Base-by-base conservation (phyloP, 64 coral and sea anemone genomes). In the Acropora tenuis region DNA sequence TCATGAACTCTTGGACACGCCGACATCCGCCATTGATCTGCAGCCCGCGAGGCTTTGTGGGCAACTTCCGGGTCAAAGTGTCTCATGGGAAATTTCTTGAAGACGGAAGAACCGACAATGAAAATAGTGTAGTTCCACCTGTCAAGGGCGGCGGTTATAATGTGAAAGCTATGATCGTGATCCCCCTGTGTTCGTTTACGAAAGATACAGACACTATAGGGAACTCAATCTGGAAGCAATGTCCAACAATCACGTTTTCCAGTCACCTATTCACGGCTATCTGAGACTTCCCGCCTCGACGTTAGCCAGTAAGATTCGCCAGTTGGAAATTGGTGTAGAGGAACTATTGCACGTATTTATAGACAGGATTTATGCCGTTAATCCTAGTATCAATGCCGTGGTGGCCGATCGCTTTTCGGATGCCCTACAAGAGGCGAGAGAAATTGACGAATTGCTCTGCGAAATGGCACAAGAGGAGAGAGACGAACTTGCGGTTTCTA, bases 341-440 rank as follows among this genome's bases (percentile, higher is more conserved):
- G 90, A 92, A n/a, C 61, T 98, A 7, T 73, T 95, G 78, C 48
- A 95, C 16, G 75, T 88, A 12, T 98, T 93, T 52, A 95, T 93
- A 16, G 93, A 95, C 7, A 89, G 96, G 80, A 98, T 98, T 80
- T 87, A 88, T 87, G 82, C 82, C 5, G 79, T 98, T 1, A 98
- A 98, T 74, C 75, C 66, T 40, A 75, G 87, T 30, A 92, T 98
- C 47, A 98, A 98, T 68, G 96, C 96, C 1, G 90, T 98, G 20
- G 96, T 95, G 16, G 80, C 79, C 11, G 90, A 98, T 59, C 88
- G 96, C 20, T 98, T 98, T 87, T 88, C 92, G 48, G 96, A 95
- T 1, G 96, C 96, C 18, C 63, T 94, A 55, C 30, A 61, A 12
- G 93, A 95, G 13, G 96, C 96, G 47, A 87, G 83, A 72, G 90